Base-by-base conservation (phyloP, 1,140 invertebrate species). In the Ptiloglossa arizonensis region DNA sequence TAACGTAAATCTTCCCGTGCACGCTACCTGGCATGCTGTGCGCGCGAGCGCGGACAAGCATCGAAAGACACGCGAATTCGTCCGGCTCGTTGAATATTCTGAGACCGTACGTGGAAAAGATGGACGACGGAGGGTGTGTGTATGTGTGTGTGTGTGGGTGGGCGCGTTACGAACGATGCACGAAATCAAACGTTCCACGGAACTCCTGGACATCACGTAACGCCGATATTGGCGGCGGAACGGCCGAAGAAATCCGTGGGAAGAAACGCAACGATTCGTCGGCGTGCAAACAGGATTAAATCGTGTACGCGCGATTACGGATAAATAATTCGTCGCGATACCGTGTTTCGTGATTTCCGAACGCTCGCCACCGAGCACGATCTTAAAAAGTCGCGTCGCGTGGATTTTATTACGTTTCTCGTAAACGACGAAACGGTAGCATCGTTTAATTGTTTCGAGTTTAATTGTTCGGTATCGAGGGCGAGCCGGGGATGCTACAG, bases 1-100 rank as follows among this genome's bases (percentile, higher is more conserved):
- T 89, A 89, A 87, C 80, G 79, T 89, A 87, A 89, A 89, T 86
- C 76, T 85, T 87, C 67, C 70, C 63, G 60, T 80, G 59, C 54
- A 70, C 62, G 71, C 62, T 48, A 76, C 5, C 56, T 56, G 50
- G 57, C 74, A 48, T 77, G 56, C 66, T 69, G 76, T 73, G 75
- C 67, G 68, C 62, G 44, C 71, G 68, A 29, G 41, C 41, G 41
- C 48, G 67, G 62, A 57, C 76, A 81, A 71, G 54, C 64, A 72
- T 38, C 71, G 67, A 64, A 75, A 71, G 83, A 80, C 71, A 67
- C 72, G 78, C 72, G 56, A 83, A 80, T 83, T 83, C 56, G 79
- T 41, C 63, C 73, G 50, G 57, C 52, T 62, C 66, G 54, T 77
- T 77, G 75, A 77, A 77, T 77, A 77, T 77, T 77, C 68, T 44